Evolutionary conservation across 1,140 invertebrate species (phyloP), one percentile per base, ranked within the genome.

Genomic region (Procambarus virginalis): DNA sequence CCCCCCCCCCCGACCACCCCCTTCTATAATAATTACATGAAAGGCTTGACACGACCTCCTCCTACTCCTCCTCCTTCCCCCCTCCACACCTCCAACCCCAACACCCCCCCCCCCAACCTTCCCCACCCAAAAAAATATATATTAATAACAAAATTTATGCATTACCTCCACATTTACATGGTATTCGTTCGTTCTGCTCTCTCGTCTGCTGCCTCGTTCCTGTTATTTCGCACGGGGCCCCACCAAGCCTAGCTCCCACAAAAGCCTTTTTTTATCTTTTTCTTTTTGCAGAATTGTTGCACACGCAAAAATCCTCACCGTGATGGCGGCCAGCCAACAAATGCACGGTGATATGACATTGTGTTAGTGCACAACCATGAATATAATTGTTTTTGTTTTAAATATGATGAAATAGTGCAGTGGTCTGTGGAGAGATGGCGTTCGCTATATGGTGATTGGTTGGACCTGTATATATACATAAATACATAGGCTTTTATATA

Each of bases 321-420:
- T 64, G 68, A 34, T 73, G 68, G 68, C 22, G 68, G n/a, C 8
- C n/a, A 22, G n/a, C 68, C 68, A 34, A 73, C 68, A 73, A 73
- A 73, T 73, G n/a, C 68, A 73, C 20, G n/a, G 68, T 73, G 14
- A 73, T 73, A 73, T 73, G n/a, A 73, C 68, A 73, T 34, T 73
- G n/a, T 73, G 22, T 68, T 68, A 68, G 64, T 17, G 14, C 14
- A n/a, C 64, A 2, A 22, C 68, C 6, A 34, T 73, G 68, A 73
- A 73, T 73, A 34, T 73, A 73, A 73, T 73, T 73, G 68, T 34
- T 55, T 73, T 73, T 73, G 22, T 73, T 73, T 73, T 73, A 73
- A 73, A 73, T 73, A 73, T 73, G n/a, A 73, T 73, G 68, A 73
- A 73, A 73, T 34, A 73, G 68, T 73, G 68, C 68, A 73, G 64